Evolutionary conservation across 1,140 invertebrate genomes (phyloP).

Genomic region (Parapsyche elsis): DNA sequence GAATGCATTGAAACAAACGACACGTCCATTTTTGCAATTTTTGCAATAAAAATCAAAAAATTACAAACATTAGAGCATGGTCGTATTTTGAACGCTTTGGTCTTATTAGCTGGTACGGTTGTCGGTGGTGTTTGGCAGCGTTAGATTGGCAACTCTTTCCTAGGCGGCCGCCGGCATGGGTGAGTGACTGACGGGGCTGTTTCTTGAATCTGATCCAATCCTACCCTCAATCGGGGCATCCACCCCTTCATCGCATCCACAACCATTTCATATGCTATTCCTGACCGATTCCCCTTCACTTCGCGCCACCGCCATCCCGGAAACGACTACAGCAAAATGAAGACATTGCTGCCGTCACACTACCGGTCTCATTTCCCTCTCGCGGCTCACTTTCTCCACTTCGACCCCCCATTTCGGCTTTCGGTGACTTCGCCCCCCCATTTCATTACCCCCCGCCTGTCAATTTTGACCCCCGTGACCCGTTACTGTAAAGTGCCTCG

Average conservation of each 20-base stretch:
- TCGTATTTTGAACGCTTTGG: too few relatives aligned
- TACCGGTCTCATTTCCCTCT: too few relatives aligned
- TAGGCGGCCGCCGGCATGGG: conserved; percentile 52
- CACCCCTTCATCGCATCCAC: neutral
- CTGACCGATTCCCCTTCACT: neutral
- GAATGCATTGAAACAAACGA: too few relatives aligned
- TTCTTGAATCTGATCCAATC: conserved; percentile 38
- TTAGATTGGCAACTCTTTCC: conserved; percentile 8
- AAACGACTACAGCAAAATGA: neutral
- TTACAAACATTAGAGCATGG: too few relatives aligned
- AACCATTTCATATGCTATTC: neutral
- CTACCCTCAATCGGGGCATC: conserved; percentile 39
- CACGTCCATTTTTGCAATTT: too few relatives aligned
- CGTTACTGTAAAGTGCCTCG: neutral
- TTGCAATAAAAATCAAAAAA: too few relatives aligned
- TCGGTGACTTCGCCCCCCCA: too few relatives aligned
- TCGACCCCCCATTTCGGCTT: too few relatives aligned
- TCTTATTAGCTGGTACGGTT: neutral
- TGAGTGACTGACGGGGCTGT: conserved; percentile 46
- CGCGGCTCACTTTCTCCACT: too few relatives aligned
- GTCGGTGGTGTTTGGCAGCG: neutral
- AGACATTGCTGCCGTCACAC: neutral
- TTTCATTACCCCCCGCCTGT: too few relatives aligned
- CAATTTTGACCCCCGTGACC: neutral
- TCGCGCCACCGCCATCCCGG: too few relatives aligned